These are phyloP conservation scores for Sebastes cheni DNA, from an alignment of 2,797 vertebrate species.

Conservation along the genomic window DNA sequence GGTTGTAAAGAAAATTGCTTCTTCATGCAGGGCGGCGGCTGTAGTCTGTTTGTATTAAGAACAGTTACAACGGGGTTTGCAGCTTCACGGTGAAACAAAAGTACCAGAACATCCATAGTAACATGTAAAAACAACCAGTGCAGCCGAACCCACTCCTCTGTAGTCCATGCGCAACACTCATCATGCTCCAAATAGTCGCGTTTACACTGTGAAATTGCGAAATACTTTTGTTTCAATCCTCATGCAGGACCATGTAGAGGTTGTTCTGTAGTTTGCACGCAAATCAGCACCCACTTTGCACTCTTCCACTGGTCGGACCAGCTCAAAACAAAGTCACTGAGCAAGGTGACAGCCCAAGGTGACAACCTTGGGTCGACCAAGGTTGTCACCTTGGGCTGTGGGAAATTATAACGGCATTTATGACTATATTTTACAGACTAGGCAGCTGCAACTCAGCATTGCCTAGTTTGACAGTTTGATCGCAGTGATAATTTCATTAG, in stretches of 20 bases:
- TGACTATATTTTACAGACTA: too few relatives aligned
- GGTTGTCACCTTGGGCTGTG: too few relatives aligned
- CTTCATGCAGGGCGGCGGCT: slow-evolving; percentile 21
- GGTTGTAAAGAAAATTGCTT: neutral
- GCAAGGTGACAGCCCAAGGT: too few relatives aligned
- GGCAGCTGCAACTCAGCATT: too few relatives aligned
- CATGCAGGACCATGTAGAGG: neutral
- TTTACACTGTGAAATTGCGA: neutral
- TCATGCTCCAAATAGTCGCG: neutral
- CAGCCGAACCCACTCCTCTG: neutral
- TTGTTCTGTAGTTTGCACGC: neutral
- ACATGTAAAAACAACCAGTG: neutral
- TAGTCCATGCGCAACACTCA: neutral
- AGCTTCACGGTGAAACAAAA: slow-evolving; percentile 7
- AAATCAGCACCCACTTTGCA: neutral
- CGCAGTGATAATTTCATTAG: too few relatives aligned
- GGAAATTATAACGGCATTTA: too few relatives aligned
- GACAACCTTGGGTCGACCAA: too few relatives aligned
- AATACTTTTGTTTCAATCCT: neutral
- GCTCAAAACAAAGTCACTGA: neutral
- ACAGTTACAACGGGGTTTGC: neutral
- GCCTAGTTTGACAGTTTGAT: too few relatives aligned
- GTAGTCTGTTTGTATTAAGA: slow-evolving; percentile 6
- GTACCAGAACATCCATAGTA: neutral
- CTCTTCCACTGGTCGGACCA: neutral